Percentiles rank a stretch among this genome's conserved stretches.
Evolutionary conservation across 2,888 invertebrate species (phyloP).

Genomic region (Rhagonycha lutea): DNA sequence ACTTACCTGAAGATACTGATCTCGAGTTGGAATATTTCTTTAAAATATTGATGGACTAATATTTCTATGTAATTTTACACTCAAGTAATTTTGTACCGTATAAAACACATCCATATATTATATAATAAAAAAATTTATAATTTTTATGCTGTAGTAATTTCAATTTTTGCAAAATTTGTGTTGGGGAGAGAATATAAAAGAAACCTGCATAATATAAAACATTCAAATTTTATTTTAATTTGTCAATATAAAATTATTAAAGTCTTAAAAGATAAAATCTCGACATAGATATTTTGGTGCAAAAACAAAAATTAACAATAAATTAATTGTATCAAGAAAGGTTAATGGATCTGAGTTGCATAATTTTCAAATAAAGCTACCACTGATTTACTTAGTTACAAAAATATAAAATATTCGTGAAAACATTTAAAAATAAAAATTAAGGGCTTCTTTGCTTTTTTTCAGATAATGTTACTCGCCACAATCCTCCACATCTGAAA

Average conservation of each 20-base stretch:
- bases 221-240: background rate
- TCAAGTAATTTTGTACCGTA: background rate
- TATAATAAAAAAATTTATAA: background rate
- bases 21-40: conserved; percentile 84
- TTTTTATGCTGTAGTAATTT: background rate
- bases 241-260: background rate
- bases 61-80: background rate
- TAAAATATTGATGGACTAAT: conserved; percentile 62
- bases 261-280: background rate
- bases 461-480: conserved; percentile 58
- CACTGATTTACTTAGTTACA: background rate
- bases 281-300: background rate
- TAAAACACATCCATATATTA: background rate
- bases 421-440: background rate
- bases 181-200: background rate
- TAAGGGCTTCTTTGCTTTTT: background rate
- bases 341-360: background rate
- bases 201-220: background rate
- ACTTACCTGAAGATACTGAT: conserved; percentile 83
- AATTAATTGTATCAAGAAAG: background rate
- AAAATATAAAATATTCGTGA: background rate
- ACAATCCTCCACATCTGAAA: conserved; percentile 64
- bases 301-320: background rate
- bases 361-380: background rate
- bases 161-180: background rate